phyloP scores from a whole-genome alignment of 2,888 invertebrate species.

The Ophion ventricosus region DNA sequence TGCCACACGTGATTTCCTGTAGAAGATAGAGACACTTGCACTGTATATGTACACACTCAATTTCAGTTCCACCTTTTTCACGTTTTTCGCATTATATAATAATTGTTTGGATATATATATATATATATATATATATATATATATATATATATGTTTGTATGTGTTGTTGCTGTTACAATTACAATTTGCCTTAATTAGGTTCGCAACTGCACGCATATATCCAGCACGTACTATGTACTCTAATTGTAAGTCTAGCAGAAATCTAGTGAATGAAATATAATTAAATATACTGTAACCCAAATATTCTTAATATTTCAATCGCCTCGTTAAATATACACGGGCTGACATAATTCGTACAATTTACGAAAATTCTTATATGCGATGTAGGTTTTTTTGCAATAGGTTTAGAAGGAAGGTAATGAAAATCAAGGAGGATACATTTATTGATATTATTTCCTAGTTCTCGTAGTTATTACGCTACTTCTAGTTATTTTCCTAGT shows the following conservation, averaged over 20 bases:
- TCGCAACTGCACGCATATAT: slow-evolving; percentile 27
- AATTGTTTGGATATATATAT: not conserved
- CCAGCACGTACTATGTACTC: not conserved
- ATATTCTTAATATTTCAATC: not conserved
- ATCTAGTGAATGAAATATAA: slow-evolving; percentile 34
- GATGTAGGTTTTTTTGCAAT: too few relatives aligned
- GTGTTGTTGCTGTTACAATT: slow-evolving; percentile 35
- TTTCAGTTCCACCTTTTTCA: slow-evolving; percentile 25
- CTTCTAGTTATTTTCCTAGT: too few relatives aligned
- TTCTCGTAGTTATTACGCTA: too few relatives aligned
- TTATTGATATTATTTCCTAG: too few relatives aligned
- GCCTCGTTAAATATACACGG: not conserved
- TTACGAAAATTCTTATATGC: too few relatives aligned
- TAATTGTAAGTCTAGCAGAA: slow-evolving; percentile 12
- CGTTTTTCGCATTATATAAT: slow-evolving; percentile 58
- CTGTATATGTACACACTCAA: slow-evolving; percentile 16
- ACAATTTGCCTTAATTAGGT: slow-evolving; percentile 51
- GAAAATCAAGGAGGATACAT: too few relatives aligned
- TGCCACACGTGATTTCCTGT: slow-evolving; percentile 63
- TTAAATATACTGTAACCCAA: not conserved
- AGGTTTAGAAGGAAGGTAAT: too few relatives aligned
- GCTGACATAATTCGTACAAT: too few relatives aligned
- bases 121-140: not conserved
- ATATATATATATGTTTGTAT: not conserved
- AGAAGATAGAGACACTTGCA: slow-evolving; percentile 38